Evolutionary conservation across 1,140 invertebrate species (phyloP).

Genomic region (Lamellibrachia luymesi): DNA sequence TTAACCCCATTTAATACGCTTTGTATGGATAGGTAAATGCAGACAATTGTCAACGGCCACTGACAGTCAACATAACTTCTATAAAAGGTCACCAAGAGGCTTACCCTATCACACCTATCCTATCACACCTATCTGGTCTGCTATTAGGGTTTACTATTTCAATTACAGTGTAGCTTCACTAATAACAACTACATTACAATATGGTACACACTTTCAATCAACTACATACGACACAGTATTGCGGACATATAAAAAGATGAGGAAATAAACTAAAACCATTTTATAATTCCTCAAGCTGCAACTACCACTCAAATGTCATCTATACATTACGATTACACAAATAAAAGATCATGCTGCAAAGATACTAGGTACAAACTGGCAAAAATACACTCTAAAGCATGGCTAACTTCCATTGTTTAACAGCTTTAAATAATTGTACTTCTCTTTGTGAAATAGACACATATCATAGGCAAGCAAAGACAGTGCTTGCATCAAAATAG

Average conservation of each 20-base stretch:
- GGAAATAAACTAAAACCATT: background rate
- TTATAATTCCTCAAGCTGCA: background rate
- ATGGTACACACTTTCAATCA: background rate
- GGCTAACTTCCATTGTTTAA: background rate
- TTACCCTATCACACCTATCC: background rate
- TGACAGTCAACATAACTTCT: background rate
- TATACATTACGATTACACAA: background rate
- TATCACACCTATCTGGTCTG: background rate
- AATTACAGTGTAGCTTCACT: background rate
- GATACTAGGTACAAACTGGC: background rate
- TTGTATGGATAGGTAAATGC: too few species aligned
- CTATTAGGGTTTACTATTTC: background rate
- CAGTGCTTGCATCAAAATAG: background rate
- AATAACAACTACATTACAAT: background rate
- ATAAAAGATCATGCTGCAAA: background rate
- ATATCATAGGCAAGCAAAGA: background rate
- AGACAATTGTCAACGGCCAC: too few species aligned
- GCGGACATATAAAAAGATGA: background rate
- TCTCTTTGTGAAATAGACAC: background rate
- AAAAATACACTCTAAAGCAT: background rate
- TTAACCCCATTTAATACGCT: too few species aligned
- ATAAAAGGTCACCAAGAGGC: background rate
- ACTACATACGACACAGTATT: background rate
- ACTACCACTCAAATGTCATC: background rate
- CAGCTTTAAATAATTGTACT: background rate